These are phyloP conservation scores for Apogon talboti DNA, from an alignment of 2,797 vertebrate species.

Conservation along the genomic window DNA sequence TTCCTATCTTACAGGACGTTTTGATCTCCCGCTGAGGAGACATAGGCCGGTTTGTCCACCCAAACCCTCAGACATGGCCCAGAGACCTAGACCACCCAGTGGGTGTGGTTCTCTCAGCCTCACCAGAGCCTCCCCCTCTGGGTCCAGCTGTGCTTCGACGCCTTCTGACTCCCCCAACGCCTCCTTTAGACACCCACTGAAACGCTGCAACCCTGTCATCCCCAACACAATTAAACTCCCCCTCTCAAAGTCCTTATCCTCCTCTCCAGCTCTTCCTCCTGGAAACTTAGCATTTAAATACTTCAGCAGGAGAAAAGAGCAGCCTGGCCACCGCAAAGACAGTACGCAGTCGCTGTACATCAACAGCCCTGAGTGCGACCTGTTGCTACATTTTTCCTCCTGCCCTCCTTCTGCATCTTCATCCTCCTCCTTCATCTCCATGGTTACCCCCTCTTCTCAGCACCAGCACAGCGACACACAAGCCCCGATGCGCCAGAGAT, in stretches of 20 bases:
- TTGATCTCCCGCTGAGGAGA: conserved; percentile 52
- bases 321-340: conserved; percentile 87
- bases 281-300: conserved; percentile 32
- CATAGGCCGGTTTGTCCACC: conserved; percentile 47
- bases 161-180: conserved; percentile 51
- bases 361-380: conserved; percentile 68
- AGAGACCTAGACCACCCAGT: conserved; percentile 42
- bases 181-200: conserved; percentile 80
- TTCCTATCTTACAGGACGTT: conserved; percentile 65
- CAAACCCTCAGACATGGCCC: conserved; percentile 60
- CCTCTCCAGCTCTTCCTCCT: not conserved
- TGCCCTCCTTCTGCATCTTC: conserved; percentile 68
- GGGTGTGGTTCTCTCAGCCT: conserved; percentile 43
- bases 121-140: conserved; percentile 59
- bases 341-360: conserved; percentile 90
- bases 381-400: conserved; percentile 59
- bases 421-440: conserved; percentile 72
- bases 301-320: conserved; percentile 80
- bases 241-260: conserved; percentile 30
- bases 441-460: conserved; percentile 49
- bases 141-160: conserved; percentile 53
- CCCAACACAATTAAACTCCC: conserved; percentile 89
- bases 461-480: conserved; percentile 36
- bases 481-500: conserved; percentile 76
- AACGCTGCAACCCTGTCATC: conserved; percentile 88